Evolutionary conservation across 2,888 invertebrate genomes (phyloP).

Genomic region (Eupithecia tripunctaria): DNA sequence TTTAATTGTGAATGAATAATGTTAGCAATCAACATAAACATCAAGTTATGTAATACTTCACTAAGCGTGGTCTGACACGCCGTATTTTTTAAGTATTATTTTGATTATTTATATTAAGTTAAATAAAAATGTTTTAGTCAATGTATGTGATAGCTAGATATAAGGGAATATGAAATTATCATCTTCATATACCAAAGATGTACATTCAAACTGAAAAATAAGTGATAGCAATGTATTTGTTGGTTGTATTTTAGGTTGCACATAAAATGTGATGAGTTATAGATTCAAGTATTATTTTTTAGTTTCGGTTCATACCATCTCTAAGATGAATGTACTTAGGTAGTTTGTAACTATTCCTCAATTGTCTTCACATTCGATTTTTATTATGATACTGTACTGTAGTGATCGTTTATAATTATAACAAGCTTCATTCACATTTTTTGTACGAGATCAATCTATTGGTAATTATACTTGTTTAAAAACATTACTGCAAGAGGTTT

Average conservation of each 20-base stretch:
- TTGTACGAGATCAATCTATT: not conserved
- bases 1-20: not conserved
- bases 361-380: not conserved
- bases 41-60: not conserved
- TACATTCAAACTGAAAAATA: slow-evolving; percentile 4
- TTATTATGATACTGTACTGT: not conserved
- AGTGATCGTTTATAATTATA: not conserved
- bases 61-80: not conserved
- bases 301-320: not conserved
- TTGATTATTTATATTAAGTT: slow-evolving; percentile 9
- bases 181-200: slow-evolving; percentile 39
- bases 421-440: not conserved
- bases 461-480: not conserved
- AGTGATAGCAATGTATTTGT: slow-evolving; percentile 28
- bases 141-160: slow-evolving; percentile 7
- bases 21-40: not conserved
- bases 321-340: slow-evolving; percentile 9
- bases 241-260: slow-evolving; percentile 35
- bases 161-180: slow-evolving; percentile 3
- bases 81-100: not conserved
- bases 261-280: slow-evolving; percentile 27
- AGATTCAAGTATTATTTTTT: slow-evolving; percentile 12
- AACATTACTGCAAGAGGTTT: not conserved
- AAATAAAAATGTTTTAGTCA: slow-evolving; percentile 3
- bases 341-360: not conserved